These are phyloP conservation scores for Hylomyscus alleni DNA, from an alignment of 2,797 vertebrate species.

Conservation along the genomic window DNA sequence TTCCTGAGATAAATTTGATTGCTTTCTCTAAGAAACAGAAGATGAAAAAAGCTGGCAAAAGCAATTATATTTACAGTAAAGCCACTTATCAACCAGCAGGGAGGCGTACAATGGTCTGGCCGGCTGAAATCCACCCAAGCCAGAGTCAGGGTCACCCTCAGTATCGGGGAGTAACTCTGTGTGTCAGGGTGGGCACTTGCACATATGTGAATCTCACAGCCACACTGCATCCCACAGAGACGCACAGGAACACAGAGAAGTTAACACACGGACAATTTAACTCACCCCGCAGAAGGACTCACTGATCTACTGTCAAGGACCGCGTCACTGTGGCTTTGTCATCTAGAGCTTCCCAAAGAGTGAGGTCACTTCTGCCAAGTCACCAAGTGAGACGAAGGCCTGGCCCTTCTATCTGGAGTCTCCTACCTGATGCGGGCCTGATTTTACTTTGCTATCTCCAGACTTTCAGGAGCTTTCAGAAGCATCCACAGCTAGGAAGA, in stretches of 20 bases:
- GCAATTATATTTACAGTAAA: conserved; percentile 24
- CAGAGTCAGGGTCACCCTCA: background rate
- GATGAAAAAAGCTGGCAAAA: background rate
- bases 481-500: background rate
- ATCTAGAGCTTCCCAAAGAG: background rate
- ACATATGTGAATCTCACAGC: background rate
- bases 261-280: conserved; percentile 5
- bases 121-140: background rate
- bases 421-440: background rate
- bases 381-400: background rate
- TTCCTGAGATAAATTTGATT: conserved; percentile 39
- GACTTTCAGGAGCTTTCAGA: background rate
- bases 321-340: background rate
- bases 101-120: background rate
- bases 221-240: background rate
- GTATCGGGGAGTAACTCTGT: background rate
- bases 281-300: background rate
- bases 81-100: background rate
- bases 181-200: fast-evolving
- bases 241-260: background rate
- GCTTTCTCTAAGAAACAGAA: conserved; percentile 46
- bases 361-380: conserved; percentile 21
- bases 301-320: conserved; percentile 11
- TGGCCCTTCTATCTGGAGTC: background rate
- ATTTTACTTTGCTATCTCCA: conserved; percentile 14